Evolutionary conservation across 1,140 invertebrate genomes (phyloP).

Genomic region (Drosophila sechellia): DNA sequence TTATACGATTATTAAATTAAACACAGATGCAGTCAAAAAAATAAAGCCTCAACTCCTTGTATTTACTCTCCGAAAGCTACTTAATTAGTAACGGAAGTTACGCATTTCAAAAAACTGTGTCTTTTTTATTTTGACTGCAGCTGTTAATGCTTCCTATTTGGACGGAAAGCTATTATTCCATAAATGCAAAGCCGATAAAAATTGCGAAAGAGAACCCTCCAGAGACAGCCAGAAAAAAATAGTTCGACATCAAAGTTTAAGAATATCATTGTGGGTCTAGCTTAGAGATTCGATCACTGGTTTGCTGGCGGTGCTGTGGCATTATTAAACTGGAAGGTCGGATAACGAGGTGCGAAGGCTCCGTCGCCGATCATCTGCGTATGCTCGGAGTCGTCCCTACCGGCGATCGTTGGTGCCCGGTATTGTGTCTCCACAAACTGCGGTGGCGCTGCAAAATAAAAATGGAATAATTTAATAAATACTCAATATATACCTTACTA

Average conservation of each 20-base stretch:
- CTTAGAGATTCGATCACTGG: conserved; percentile 38
- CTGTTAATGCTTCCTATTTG: conserved; percentile 34
- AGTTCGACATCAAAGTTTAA: conserved; percentile 1
- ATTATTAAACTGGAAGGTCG: conserved; percentile 85
- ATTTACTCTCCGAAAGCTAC: not conserved
- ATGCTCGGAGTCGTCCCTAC: conserved; percentile 85
- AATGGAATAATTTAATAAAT: not conserved
- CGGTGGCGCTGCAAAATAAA: conserved; percentile 85
- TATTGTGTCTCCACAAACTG: conserved; percentile 85
- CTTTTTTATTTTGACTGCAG: conserved; percentile 1
- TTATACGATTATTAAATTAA: conserved; percentile 1
- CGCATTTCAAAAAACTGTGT: not conserved
- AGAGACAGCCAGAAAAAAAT: not conserved
- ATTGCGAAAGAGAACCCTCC: conserved; percentile 7
- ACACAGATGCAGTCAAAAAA: not conserved
- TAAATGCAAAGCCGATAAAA: conserved; percentile 46
- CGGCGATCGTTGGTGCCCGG: conserved; percentile 84
- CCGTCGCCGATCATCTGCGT: conserved; percentile 83
- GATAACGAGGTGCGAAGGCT: conserved; percentile 86
- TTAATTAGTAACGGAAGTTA: too few species aligned
- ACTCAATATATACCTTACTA: too few species aligned
- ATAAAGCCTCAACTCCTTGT: not conserved
- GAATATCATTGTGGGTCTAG: conserved; percentile 21
- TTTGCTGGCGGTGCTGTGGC: conserved; percentile 66
- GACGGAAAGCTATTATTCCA: conserved; percentile 48